Evolutionary conservation across 2,113 vertebrate species (phyloP).

Genomic region (Egretta garzetta): DNA sequence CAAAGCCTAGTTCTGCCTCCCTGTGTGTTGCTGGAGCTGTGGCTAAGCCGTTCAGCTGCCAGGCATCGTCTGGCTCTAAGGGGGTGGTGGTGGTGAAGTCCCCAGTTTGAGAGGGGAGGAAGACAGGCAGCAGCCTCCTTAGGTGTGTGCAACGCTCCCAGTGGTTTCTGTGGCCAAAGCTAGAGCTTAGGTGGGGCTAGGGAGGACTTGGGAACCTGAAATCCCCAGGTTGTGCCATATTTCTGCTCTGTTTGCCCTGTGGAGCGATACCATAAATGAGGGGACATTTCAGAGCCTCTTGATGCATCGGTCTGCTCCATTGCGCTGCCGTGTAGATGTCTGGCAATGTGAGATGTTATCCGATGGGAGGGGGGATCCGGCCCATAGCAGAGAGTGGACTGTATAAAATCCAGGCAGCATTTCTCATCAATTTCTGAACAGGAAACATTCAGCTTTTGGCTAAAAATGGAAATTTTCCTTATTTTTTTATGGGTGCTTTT

Average conservation of each 20-base stretch:
- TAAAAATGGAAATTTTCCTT: not conserved
- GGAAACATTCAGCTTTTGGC: not conserved
- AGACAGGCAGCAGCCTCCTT: not conserved
- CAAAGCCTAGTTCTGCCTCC: not conserved
- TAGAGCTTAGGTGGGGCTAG: not conserved
- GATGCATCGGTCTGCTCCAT: not conserved
- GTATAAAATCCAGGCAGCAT: not conserved
- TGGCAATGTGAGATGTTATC: not conserved
- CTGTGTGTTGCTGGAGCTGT: not conserved
- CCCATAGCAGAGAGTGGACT: not conserved
- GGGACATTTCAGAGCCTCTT: not conserved
- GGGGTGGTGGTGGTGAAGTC: not conserved
- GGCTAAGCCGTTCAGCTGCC: not conserved
- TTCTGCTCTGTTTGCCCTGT: not conserved
- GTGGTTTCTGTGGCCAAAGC: not conserved
- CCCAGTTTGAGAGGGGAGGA: not conserved
- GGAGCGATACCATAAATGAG: not conserved
- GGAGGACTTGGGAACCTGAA: not conserved
- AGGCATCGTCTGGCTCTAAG: fast-evolving
- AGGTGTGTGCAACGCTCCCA: not conserved
- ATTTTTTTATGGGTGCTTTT: not conserved
- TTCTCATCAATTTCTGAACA: not conserved
- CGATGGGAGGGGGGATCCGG: not conserved
- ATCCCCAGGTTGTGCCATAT: not conserved
- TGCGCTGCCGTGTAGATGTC: not conserved